Evolutionary conservation across 2,113 vertebrate genomes (phyloP).

Genomic region (Chionodraco myersi): DNA sequence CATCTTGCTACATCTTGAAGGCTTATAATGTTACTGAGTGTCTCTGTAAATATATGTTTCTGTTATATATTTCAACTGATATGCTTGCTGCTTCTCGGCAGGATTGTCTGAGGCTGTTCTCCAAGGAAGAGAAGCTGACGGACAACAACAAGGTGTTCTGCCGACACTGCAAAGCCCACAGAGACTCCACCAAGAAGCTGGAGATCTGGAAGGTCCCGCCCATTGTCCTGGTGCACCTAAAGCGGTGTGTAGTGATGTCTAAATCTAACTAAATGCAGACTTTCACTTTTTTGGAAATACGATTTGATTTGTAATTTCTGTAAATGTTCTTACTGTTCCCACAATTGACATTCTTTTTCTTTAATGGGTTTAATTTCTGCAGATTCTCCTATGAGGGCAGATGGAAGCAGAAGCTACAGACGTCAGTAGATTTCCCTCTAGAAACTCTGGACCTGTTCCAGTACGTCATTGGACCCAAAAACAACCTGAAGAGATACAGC

Average conservation of each 20-base stretch:
- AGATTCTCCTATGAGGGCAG: slow-evolving; percentile 98
- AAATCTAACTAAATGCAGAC: not conserved
- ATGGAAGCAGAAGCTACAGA: slow-evolving; percentile 98
- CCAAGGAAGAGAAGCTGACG: slow-evolving; percentile 96
- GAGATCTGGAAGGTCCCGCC: slow-evolving; percentile 99
- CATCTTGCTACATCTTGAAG: not conserved
- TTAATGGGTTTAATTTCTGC: slow-evolving; percentile 15
- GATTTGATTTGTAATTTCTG: not conserved
- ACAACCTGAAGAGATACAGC: slow-evolving; percentile 90
- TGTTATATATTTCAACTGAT: not conserved
- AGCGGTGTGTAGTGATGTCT: slow-evolving; percentile 84
- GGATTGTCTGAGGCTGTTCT: slow-evolving; percentile 98
- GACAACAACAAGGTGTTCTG: slow-evolving; percentile 98
- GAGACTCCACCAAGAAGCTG: slow-evolving; percentile 97
- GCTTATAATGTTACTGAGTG: not conserved
- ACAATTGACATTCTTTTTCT: not conserved
- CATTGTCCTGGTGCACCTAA: slow-evolving; percentile 95
- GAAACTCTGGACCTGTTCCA: slow-evolving; percentile 93
- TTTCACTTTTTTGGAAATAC: not conserved
- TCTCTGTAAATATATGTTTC: too few relatives aligned
- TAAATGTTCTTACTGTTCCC: too few relatives aligned
- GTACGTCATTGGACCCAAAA: slow-evolving; percentile 96
- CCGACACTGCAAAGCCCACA: slow-evolving; percentile 93
- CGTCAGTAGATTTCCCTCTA: slow-evolving; percentile 93
- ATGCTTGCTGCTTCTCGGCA: slow-evolving; percentile 52